Evolutionary conservation across 1,140 invertebrate genomes (phyloP).

Genomic region (Idris sp.): DNA sequence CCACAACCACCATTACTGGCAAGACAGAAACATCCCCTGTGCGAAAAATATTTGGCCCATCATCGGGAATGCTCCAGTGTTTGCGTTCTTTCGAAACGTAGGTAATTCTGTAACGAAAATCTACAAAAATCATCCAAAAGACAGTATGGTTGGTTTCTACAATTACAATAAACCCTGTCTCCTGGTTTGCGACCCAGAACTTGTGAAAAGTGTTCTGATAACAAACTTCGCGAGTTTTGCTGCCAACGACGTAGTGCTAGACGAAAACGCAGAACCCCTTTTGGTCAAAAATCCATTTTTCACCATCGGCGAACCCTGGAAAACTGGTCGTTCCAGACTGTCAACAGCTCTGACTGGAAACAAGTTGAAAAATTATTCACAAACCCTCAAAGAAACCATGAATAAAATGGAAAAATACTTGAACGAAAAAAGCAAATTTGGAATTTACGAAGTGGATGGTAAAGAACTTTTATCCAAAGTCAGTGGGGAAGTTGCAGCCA

Average conservation of each 20-base stretch:
- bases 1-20: conserved; percentile 72
- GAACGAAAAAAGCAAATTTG: no score
- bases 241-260: conserved; percentile 30
- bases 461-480: no score
- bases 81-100: conserved; percentile 13
- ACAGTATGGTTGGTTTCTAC: conserved; percentile 68
- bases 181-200: conserved; percentile 70
- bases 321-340: no score
- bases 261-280: conserved; percentile 51
- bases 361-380: no score
- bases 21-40: conserved; percentile 70
- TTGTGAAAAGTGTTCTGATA: conserved; percentile 68
- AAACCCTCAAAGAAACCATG: no score
- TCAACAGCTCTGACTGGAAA: no score
- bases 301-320: not conserved
- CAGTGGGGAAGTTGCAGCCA: no score
- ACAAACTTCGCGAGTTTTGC: conserved; percentile 66
- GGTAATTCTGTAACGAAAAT: conserved; percentile 13
- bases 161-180: conserved; percentile 62
- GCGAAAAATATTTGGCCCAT: conserved; percentile 18
- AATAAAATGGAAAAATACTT: no score
- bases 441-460: no score
- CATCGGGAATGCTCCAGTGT: not conserved
- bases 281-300: conserved; percentile 66
- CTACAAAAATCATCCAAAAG: conserved; percentile 28